phyloP scores from a whole-genome alignment of 2,113 vertebrate genomes.

The Aviceda subcristata region DNA sequence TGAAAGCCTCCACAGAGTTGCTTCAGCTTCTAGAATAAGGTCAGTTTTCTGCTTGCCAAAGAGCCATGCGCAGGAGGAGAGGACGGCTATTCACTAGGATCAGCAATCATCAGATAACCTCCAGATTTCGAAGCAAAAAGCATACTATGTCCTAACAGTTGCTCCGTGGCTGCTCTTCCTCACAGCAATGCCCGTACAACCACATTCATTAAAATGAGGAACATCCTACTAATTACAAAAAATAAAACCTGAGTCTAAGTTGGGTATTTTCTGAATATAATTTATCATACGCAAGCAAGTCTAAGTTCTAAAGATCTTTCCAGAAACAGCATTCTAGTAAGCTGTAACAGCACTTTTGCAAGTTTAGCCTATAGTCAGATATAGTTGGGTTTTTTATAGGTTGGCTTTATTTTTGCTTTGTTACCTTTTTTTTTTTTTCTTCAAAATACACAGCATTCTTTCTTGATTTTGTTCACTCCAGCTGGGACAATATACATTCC shows the following conservation, averaged over 20 bases:
- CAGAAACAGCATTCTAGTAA: not conserved
- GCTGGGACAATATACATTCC: not conserved
- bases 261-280: not conserved
- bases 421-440: not conserved
- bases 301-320: not conserved
- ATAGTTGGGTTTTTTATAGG: not conserved
- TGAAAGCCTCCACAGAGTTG: not conserved
- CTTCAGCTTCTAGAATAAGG: not conserved
- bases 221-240: not conserved
- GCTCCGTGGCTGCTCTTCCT: not conserved
- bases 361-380: not conserved
- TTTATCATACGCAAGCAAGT: not conserved
- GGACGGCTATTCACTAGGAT: not conserved
- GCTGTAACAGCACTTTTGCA: not conserved
- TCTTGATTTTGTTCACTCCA: not conserved
- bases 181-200: not conserved
- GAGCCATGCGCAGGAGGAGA: rapidly evolving
- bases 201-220: not conserved
- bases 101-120: not conserved
- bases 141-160: too few relatives aligned
- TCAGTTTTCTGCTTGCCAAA: not conserved
- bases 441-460: not conserved
- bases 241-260: not conserved
- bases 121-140: not conserved
- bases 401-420: not conserved